Percentiles rank a stretch among this genome's conserved stretches.
Conservation (phyloP, 2,797 vertebrate genomes). For the Chrosomus eos region DNA sequence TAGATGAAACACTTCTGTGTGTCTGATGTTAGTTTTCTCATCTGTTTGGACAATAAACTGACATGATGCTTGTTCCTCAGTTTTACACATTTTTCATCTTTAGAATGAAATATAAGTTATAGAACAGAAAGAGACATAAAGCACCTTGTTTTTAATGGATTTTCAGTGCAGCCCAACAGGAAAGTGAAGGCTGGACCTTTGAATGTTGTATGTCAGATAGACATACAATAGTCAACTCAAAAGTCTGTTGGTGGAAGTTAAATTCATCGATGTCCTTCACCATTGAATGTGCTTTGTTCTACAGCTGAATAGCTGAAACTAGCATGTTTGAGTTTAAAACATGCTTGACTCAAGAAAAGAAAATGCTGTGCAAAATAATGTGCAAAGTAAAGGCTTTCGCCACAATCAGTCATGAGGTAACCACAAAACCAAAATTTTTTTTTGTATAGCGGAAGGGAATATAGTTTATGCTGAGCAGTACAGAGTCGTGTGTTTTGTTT, state of each 20-base stretch:
- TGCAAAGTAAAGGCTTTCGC: not conserved
- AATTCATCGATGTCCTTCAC: not conserved
- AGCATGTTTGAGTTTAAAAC: not conserved
- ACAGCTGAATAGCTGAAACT: not conserved
- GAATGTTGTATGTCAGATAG: no score
- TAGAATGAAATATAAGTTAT: not conserved
- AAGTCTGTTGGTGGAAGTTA: not conserved
- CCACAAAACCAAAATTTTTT: not conserved
- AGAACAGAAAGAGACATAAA: not conserved
- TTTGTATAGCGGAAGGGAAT: not conserved
- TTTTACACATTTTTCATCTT: not conserved
- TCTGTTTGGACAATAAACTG: not conserved
- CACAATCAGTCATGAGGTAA: conserved; percentile 6
- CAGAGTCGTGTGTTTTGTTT: not conserved
- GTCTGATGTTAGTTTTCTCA: not conserved
- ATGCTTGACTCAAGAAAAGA: not conserved
- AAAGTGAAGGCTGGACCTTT: not conserved
- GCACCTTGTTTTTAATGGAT: not conserved
- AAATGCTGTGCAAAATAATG: not conserved
- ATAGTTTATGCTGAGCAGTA: conserved; percentile 5
- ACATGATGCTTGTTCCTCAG: not conserved
- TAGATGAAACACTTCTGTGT: not conserved
- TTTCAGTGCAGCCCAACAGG: not conserved
- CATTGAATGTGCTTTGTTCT: not conserved
- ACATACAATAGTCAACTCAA: no score